A percentile compares a stretch with the other conserved stretches of the same genome.
phyloP scores from a whole-genome alignment of 2,888 invertebrate genomes.

The Polydrusus tereticollis region DNA sequence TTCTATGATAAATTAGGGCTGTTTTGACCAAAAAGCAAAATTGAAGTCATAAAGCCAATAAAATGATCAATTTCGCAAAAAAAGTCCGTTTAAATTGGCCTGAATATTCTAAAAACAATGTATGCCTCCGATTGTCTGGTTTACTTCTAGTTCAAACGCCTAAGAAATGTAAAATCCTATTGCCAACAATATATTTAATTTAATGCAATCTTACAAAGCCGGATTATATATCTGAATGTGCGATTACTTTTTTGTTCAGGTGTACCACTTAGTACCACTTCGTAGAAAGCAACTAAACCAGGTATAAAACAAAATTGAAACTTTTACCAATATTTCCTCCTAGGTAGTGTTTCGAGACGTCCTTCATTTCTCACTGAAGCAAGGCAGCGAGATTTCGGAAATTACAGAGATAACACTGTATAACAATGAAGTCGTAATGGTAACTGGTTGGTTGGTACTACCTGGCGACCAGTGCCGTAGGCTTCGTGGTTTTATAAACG shows the following conservation, averaged over 20 bases:
- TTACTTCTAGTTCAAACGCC: not conserved
- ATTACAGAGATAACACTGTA: slow-evolving; percentile 20
- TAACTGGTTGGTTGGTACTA: slow-evolving; percentile 14
- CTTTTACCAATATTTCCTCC: slow-evolving; percentile 43
- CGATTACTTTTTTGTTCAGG: slow-evolving; percentile 30
- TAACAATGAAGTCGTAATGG: slow-evolving; percentile 10
- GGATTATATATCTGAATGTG: slow-evolving; percentile 33
- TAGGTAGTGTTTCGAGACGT: slow-evolving; percentile 43
- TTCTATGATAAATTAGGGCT: too few species aligned
- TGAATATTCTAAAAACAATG: not conserved
- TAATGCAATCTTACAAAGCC: slow-evolving; percentile 16
- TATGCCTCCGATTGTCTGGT: not conserved
- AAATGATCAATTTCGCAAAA: too few species aligned
- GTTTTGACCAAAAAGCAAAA: too few species aligned
- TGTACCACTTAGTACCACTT: slow-evolving; percentile 41
- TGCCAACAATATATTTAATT: not conserved
- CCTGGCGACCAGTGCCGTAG: slow-evolving; percentile 14
- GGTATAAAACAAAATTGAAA: slow-evolving; percentile 32
- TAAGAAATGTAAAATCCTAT: not conserved
- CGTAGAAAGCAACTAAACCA: slow-evolving; percentile 44
- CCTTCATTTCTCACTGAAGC: slow-evolving; percentile 43
- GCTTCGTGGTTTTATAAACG: not conserved
- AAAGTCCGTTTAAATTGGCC: too few species aligned
- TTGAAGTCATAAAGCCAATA: too few species aligned
- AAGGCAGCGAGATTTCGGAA: slow-evolving; percentile 37